Evolutionary conservation across 2,888 invertebrate species (phyloP).

Genomic region (Oligia fasciuncula): DNA sequence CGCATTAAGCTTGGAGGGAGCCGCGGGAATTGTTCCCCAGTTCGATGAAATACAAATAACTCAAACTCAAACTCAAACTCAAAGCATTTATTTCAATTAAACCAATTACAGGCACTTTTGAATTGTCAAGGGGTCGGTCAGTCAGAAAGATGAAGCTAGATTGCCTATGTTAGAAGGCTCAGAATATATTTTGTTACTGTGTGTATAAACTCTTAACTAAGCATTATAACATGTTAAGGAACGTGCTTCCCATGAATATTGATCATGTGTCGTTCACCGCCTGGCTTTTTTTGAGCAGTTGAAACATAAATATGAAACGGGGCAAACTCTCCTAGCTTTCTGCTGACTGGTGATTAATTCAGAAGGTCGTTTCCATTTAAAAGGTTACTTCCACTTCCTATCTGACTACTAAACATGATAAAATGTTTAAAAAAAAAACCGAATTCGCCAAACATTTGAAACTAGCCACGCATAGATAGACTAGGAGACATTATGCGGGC

Average conservation of each 20-base stretch:
- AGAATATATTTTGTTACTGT: slow-evolving; percentile 21
- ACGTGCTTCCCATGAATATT: slow-evolving; percentile 15
- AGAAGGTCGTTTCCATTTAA: neutral
- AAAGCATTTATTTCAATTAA: too few species aligned
- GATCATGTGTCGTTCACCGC: neutral
- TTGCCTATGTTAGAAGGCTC: slow-evolving; percentile 13
- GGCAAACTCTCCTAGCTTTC: neutral
- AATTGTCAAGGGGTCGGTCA: too few species aligned
- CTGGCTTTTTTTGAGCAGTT: neutral
- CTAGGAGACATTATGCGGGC: slow-evolving; percentile 27
- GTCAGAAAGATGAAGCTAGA: too few species aligned
- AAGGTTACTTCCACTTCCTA: neutral
- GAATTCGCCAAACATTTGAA: slow-evolving; percentile 6
- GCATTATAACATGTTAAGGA: slow-evolving; percentile 11
- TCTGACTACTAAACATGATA: neutral
- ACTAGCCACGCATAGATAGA: neutral
- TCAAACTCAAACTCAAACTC: too few species aligned
- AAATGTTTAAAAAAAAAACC: neutral
- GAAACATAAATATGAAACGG: neutral
- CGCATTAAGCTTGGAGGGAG: slow-evolving; percentile 46
- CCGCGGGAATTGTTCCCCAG: slow-evolving; percentile 32
- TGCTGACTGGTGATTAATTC: neutral
- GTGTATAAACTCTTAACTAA: slow-evolving; percentile 27
- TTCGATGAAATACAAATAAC: slow-evolving; percentile 55
- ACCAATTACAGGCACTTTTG: too few species aligned